Evolutionary conservation across 1,140 invertebrate genomes (phyloP).

Genomic region (Atta texana): DNA sequence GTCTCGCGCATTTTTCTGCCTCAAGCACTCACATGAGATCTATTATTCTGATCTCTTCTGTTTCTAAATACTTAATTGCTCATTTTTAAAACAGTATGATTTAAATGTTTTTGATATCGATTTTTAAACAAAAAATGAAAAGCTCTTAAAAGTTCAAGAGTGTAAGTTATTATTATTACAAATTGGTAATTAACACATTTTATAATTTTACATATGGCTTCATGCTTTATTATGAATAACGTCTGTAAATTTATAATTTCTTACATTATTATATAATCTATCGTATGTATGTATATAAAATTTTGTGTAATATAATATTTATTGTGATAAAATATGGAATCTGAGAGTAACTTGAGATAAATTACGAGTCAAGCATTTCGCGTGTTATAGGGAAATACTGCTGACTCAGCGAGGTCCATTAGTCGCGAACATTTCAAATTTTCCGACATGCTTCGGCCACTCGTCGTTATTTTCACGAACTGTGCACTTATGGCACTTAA

Average conservation of each 20-base stretch:
- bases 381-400: conserved; percentile 35
- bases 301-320: background rate
- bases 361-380: conserved; percentile 26
- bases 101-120: background rate
- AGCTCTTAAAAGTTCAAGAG: background rate
- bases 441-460: conserved; percentile 26
- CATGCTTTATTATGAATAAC: background rate
- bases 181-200: background rate
- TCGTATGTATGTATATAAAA: background rate
- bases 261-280: background rate
- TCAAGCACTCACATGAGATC: background rate
- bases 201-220: background rate
- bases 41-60: conserved; percentile 13
- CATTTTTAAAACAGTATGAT: background rate
- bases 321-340: conserved; percentile 37
- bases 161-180: too few relatives aligned
- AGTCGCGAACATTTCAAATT: conserved; percentile 41
- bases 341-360: conserved; percentile 22
- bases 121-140: background rate
- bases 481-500: conserved; percentile 19
- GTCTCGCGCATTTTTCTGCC: conserved; percentile 29
- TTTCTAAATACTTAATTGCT: background rate
- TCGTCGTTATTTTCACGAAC: conserved; percentile 46
- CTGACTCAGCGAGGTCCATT: conserved; percentile 35
- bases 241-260: background rate